Base-by-base conservation (phyloP, 2,888 invertebrate species). In the Apodemia zela region DNA sequence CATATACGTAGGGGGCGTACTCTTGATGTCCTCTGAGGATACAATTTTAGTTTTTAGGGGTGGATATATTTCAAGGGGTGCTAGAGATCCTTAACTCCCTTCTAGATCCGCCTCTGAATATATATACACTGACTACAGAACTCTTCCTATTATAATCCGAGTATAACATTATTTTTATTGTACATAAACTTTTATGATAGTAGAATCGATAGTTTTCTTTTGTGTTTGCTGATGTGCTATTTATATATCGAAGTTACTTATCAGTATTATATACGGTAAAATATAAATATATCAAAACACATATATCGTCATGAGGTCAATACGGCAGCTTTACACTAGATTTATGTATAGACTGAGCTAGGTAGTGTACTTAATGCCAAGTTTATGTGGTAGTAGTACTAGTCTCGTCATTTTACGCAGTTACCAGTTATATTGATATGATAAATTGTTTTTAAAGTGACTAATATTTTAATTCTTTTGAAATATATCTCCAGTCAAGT, bases 291-390 rank as follows among this genome's bases (percentile, higher is more conserved):
- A n/a, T 47, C 47, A 47, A n/a, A 17, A 47, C 6, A 15, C 17
- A 15, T 15, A 45, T n/a, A 47, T n/a, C 45, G 38, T 51, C 45
- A 47, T 62, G 63, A n/a, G n/a, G n/a, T 58, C 54, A 58, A 35
- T 57, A 51, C 49, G 60, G 49, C 60, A 54, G 45, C 51, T 63
- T 45, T 54, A 54, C 51, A 33, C 61, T 51, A 35, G 35, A 35
- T 35, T 10, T 62, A 54, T 57, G 60, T 69, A 68, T 18, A 49
- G 65, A 68, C 66, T 69, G 68, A 68, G 66, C 66, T 69, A 69
- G 68, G 65, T 69, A 68, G 68, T 63, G 67, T 69, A 69, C 68
- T 67, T 68, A 68, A 68, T 63, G 42, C 47, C 18, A 51, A 58
- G 38, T 47, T 25, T 17, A 61, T 35, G 18, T 59, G 35, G 33